phyloP scores from a whole-genome alignment of 2,888 invertebrate genomes.

The Fragum fragum region DNA sequence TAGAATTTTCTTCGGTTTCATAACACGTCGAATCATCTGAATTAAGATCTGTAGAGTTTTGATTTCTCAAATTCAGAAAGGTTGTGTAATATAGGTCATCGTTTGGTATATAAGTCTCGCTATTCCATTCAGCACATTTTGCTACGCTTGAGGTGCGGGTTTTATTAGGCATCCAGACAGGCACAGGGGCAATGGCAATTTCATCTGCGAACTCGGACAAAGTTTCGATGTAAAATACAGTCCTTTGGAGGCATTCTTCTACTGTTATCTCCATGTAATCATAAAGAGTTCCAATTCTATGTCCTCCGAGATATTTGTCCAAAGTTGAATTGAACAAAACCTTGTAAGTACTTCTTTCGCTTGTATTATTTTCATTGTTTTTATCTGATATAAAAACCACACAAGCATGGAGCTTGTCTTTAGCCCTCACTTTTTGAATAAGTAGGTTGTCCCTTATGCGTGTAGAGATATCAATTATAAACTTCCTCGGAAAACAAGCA shows the following conservation, averaged over 20 bases:
- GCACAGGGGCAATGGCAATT: not conserved
- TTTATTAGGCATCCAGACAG: not conserved
- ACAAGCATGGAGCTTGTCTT: conserved; percentile 26
- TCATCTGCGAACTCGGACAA: conserved; percentile 41
- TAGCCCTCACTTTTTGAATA: not conserved
- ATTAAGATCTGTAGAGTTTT: not conserved
- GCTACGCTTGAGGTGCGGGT: conserved; percentile 20
- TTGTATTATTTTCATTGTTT: conserved; percentile 60
- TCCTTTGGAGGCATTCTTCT: conserved; percentile 62
- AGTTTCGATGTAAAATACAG: conserved; percentile 66
- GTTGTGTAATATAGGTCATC: not conserved
- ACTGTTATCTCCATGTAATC: conserved; percentile 64
- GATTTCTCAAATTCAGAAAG: not conserved
- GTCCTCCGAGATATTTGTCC: not conserved
- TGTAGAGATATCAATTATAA: conserved; percentile 70
- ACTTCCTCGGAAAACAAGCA: conserved; percentile 73
- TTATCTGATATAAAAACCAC: conserved; percentile 52
- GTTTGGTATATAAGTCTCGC: conserved; percentile 31
- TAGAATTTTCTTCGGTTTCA: not conserved
- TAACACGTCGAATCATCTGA: no score
- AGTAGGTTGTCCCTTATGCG: conserved; percentile 18
- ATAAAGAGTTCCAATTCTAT: conserved; percentile 65
- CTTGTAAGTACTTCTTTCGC: conserved; percentile 59
- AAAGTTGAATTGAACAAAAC: conserved; percentile 64
- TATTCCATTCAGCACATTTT: conserved; percentile 45